Evolutionary conservation across 2,888 invertebrate species (phyloP), one percentile per base, ranked within the genome.

Genomic region (Pristionchus japonicus): DNA sequence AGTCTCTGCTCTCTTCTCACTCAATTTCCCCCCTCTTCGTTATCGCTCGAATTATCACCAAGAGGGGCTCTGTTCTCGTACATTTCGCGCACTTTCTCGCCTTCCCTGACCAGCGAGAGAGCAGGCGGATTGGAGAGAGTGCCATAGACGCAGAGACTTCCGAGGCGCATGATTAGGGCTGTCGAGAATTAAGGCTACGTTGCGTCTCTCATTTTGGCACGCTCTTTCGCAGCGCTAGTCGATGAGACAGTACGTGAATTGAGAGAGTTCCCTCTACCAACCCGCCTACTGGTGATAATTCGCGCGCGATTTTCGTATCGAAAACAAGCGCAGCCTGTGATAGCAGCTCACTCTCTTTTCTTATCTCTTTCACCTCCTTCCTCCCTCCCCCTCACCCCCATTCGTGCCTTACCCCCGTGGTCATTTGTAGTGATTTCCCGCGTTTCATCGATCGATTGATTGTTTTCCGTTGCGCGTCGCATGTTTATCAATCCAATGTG

Each of bases 271-370:
- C 61, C 61, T 1, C 70, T 23, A 0, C 37, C 37, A 23, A 43
- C 43, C 27, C 27, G 27, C 27, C 61, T 6, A 9, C 70, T 70
- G 37, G 70, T 70, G 70, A 70, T 70, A 57, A 17, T 15, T 4
- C 3, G 57, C 57, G 57, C 57, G 57, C 57, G 17, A 37, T 37
- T 64, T 64, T 37, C 37, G 70, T 70, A 37, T 34, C 57, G n/a
- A 70, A 70, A 70, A 70, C 70, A 70, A 70, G 67, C 67, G 67
- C 20, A 70, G 34, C 37, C 70, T 70, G 70, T 70, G 70, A 70
- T 70, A 34, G 31, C 70, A 17, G 67, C 67, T 67, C 67, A 67
- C 27, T 3, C 52, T 52, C 57, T 57, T 37, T 9, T n/a, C 70
- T 37, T 37, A 70, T 57, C 37, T 34, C 67, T 37, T 20, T 20